Base-by-base conservation (phyloP, 2,113 vertebrate genomes). In the Limnothrissa miodon region DNA sequence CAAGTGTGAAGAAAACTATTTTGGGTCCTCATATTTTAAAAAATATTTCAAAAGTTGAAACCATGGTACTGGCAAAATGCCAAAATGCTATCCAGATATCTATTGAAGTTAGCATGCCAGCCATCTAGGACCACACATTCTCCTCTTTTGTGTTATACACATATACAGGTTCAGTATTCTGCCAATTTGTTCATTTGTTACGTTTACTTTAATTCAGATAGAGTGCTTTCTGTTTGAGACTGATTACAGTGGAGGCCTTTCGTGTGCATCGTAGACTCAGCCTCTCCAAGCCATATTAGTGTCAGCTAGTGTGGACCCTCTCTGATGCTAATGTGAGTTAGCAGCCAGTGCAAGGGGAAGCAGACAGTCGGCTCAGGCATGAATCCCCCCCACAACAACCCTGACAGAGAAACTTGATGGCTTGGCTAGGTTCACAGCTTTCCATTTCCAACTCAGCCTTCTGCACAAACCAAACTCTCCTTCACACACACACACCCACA, bases 251-350 rank as follows among this genome's bases (percentile, higher is more conserved):
- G 17, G 19, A 46, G 5, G 66, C 80, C 87, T 90, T 86, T 83
- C 84, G 74, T 89, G 87, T 33, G 36, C 36, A 29, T 17, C 36
- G 29, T 74, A 74, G 66, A 74, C 36, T 1, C 36, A 74, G 66
- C 66, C 85, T 88, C 82, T 81, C 25, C 81, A 21, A 59, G 78
- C 29, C 88, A 46, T 88, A 89, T 89, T 90, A 82, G 78, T 90
- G 89, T 92, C 90, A 91, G 48, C 85, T 88, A 85, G 88, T 90
- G 88, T 90, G 87, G 84, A 86, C n/a, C 79, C 44, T 87, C 88
- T 80, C 82, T 92, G 91, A 92, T 70, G 81, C 84, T 91, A 87
- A 92, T 93, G 85, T 81, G 88, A 86, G 82, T 82, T 89, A 92
- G 87, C 90, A 91, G 78, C 85, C n/a, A n/a, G n/a, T n/a, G 9